These are phyloP conservation scores for Tryphoninae sp. DNA, from an alignment of 2,888 invertebrate genomes.

Conservation along the genomic window DNA sequence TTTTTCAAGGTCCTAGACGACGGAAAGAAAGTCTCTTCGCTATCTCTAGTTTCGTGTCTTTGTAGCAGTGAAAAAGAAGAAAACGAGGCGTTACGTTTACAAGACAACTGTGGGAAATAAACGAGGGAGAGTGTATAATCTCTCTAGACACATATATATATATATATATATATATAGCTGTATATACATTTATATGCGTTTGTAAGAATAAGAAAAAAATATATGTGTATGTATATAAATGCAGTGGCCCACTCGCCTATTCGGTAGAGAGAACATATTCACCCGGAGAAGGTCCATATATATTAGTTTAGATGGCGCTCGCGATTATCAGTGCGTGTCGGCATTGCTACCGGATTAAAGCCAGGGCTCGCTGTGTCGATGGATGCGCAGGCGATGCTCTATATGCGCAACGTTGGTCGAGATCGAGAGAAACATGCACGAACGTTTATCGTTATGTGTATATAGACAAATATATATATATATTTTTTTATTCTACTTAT, in stretches of 20 bases:
- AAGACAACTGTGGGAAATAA: slow-evolving; percentile 51
- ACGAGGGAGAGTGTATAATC: slow-evolving; percentile 31
- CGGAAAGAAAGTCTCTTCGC: slow-evolving; percentile 56
- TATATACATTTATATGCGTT: slow-evolving; percentile 1
- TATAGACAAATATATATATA: slow-evolving; percentile 9
- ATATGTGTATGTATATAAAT: neutral
- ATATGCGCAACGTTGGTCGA: slow-evolving; percentile 10
- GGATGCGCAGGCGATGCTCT: slow-evolving; percentile 27
- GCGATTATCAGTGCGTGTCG: slow-evolving; percentile 72
- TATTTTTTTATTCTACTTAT: neutral
- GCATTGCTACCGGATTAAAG: slow-evolving; percentile 68
- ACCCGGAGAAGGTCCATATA: slow-evolving; percentile 3
- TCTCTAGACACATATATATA: neutral
- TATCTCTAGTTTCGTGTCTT: slow-evolving; percentile 18
- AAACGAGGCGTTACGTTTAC: slow-evolving; percentile 33
- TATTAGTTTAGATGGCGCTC: slow-evolving; percentile 45
- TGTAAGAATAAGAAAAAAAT: neutral
- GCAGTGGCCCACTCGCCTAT: slow-evolving; percentile 25
- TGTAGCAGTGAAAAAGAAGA: slow-evolving; percentile 53
- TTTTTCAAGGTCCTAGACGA: slow-evolving; percentile 47
- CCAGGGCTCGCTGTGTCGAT: slow-evolving; percentile 40
- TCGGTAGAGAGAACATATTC: slow-evolving; percentile 48
- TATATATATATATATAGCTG: neutral
- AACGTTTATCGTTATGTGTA: slow-evolving; percentile 1
- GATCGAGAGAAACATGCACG: slow-evolving; percentile 42